Conservation (phyloP, 2,797 vertebrate species). For the Enteromius trimaculatus region DNA sequence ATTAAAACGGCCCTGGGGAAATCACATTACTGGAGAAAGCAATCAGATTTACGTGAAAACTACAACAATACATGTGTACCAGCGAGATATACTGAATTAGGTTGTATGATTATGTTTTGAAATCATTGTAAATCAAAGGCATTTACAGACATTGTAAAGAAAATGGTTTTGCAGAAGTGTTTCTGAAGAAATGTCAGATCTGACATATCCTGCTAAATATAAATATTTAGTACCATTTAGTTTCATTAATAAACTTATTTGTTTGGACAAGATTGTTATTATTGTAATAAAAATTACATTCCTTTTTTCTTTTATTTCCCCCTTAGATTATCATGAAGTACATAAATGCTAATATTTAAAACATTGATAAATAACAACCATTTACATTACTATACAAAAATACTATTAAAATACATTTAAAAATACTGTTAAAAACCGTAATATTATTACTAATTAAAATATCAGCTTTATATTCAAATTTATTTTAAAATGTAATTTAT, state of each 20-base stretch:
- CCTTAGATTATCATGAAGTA: too few species aligned
- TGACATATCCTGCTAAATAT: background rate
- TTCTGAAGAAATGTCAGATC: background rate
- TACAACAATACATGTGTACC: slow-evolving; percentile 30
- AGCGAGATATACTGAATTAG: background rate
- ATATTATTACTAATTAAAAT: background rate
- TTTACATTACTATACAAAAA: background rate
- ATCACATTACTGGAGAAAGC: slow-evolving; percentile 42
- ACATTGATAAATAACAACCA: background rate
- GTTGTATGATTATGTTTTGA: background rate
- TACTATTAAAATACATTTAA: too few species aligned
- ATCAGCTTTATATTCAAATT: background rate
- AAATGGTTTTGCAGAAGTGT: background rate
- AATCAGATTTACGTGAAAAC: slow-evolving; percentile 35
- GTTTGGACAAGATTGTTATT: background rate
- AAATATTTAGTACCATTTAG: background rate
- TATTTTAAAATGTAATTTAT: background rate
- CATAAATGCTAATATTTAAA: background rate
- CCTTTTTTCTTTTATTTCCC: too few species aligned
- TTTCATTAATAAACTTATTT: background rate
- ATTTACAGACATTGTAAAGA: background rate
- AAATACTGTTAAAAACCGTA: background rate
- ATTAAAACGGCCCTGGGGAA: slow-evolving; percentile 49
- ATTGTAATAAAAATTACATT: background rate
- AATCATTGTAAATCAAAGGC: background rate